These are phyloP conservation scores for Psix sp. DNA, from an alignment of 1,140 invertebrate species.

Conservation along the genomic window DNA sequence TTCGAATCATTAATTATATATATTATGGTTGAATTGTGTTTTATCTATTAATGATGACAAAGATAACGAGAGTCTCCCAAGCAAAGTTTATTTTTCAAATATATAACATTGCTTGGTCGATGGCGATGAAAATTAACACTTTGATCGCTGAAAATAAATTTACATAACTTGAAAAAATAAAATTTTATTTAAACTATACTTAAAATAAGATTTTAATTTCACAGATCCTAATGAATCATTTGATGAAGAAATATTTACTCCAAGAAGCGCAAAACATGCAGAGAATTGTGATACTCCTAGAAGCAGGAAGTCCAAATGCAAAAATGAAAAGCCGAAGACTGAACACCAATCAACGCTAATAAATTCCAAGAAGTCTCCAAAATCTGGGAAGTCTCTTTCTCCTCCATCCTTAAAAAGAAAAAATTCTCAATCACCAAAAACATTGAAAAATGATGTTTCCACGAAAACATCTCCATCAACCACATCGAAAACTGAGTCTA, in stretches of 20 bases:
- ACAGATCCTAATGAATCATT: conserved; percentile 14
- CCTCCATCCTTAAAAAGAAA: too few species aligned
- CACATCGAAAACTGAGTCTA: conserved; percentile 1
- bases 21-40: neutral
- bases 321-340: too few species aligned
- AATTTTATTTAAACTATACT: neutral
- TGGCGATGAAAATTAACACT: conserved; percentile 74
- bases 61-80: conserved; percentile 67
- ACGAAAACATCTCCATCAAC: neutral
- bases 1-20: neutral
- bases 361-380: too few species aligned
- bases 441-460: neutral
- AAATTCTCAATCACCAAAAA: too few species aligned
- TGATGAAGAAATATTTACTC: conserved; percentile 57
- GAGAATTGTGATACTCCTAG: too few species aligned
- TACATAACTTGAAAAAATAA: conserved; percentile 17
- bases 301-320: conserved; percentile 5
- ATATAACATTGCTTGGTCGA: conserved; percentile 62
- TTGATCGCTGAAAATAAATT: conserved; percentile 72
- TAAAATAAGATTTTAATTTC: conserved; percentile 2
- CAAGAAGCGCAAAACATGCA: conserved; percentile 15
- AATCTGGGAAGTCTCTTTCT: too few species aligned
- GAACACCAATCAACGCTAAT: too few species aligned
- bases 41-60: conserved; percentile 59
- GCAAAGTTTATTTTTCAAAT: conserved; percentile 6